Percentiles rank a stretch among this genome's conserved stretches.
phyloP scores from a whole-genome alignment of 2,113 vertebrate species.

The Gnathonemus longibarbis region DNA sequence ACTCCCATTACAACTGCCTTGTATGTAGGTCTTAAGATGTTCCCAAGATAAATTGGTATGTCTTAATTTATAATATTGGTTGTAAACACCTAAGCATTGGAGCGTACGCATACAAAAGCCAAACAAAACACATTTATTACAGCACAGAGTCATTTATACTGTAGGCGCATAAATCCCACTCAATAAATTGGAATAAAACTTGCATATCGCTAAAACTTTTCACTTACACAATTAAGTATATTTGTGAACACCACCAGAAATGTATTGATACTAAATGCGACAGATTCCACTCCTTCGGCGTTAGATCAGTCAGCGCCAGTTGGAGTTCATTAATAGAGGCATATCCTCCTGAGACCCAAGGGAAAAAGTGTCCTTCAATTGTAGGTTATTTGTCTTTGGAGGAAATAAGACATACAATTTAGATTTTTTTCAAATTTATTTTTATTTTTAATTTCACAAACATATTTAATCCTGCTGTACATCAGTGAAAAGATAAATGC shows the following conservation, averaged over 20 bases:
- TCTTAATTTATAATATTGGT: neutral
- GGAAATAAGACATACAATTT: no score
- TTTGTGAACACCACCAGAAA: neutral
- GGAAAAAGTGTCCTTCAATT: no score
- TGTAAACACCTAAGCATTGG: neutral
- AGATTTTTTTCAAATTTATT: no score
- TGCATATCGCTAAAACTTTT: neutral
- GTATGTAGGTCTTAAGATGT: neutral
- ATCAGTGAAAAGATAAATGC: no score
- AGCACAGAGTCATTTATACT: neutral
- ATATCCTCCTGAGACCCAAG: no score
- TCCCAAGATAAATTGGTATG: neutral
- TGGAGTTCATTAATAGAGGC: neutral
- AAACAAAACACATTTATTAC: neutral
- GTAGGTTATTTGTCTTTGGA: no score
- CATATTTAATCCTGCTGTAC: no score
- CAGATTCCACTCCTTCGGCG: neutral
- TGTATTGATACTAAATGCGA: neutral
- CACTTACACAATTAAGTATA: neutral
- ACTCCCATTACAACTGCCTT: neutral
- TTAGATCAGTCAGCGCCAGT: neutral
- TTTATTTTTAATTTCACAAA: no score
- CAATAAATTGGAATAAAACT: neutral
- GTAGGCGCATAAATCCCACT: neutral
- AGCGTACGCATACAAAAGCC: neutral